Conservation (phyloP, 2,113 vertebrate genomes). For the Erpornis zantholeuca region DNA sequence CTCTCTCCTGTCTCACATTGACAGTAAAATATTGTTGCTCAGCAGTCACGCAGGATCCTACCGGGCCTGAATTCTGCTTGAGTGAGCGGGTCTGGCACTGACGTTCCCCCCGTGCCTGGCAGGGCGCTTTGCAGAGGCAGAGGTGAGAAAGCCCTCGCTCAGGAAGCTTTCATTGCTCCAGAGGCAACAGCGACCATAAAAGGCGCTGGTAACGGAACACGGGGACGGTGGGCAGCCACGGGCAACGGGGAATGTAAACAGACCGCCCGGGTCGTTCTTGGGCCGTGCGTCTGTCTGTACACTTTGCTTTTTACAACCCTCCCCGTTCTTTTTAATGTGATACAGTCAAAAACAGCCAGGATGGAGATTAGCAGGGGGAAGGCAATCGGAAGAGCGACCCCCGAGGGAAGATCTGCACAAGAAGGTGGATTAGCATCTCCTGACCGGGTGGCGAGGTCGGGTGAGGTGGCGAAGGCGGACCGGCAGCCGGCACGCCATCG, state of each 20-base stretch:
- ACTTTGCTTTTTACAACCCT: neutral
- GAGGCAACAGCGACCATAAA: neutral
- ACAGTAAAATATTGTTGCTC: neutral
- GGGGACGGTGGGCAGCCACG: neutral
- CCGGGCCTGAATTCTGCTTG: neutral
- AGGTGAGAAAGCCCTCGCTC: neutral
- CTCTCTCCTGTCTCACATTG: rapidly evolving
- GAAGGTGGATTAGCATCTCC: neutral
- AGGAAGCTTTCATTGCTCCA: neutral
- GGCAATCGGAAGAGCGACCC: neutral
- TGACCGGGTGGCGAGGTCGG: rapidly evolving
- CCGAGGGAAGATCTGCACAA: neutral
- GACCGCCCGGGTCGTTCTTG: rapidly evolving
- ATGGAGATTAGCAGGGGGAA: neutral
- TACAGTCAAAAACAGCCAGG: neutral
- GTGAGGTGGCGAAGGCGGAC: neutral
- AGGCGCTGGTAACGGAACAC: no score
- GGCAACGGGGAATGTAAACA: neutral
- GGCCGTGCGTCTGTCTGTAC: rapidly evolving
- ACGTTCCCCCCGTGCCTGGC: neutral
- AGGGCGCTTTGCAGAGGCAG: neutral
- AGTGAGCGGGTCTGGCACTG: neutral
- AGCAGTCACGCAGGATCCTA: neutral
- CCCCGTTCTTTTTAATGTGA: neutral
- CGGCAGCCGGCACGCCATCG: neutral